Percentiles rank a stretch among this genome's conserved stretches.
Evolutionary conservation across 2,113 vertebrate species (phyloP).

Genomic region (Daboia siamensis): DNA sequence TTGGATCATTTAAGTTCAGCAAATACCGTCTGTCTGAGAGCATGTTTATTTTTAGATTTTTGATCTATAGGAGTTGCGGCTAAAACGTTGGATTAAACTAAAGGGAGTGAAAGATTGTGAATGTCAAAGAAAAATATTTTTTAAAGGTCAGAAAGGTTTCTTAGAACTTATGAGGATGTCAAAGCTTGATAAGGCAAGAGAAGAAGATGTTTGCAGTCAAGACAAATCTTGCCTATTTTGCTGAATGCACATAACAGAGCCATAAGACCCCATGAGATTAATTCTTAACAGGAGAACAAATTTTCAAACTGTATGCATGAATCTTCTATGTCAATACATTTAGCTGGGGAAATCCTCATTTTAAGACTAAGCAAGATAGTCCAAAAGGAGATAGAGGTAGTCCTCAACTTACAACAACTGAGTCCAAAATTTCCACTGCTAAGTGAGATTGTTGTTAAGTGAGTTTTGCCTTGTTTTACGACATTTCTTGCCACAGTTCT

Average conservation of each 20-base stretch:
- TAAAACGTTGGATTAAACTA: slow-evolving; percentile 21
- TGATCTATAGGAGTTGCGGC: slow-evolving; percentile 29
- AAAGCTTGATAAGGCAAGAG: not conserved
- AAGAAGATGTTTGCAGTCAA: not conserved
- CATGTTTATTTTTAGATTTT: slow-evolving; percentile 22
- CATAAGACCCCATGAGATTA: not conserved
- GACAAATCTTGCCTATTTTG: not conserved
- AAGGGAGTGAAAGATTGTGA: slow-evolving; percentile 22
- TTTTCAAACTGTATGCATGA: not conserved
- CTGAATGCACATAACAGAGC: not conserved
- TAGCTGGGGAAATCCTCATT: not conserved
- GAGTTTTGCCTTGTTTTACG: not conserved
- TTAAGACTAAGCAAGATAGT: not conserved
- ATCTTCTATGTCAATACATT: not conserved
- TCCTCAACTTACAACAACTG: not conserved
- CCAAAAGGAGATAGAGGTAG: not conserved
- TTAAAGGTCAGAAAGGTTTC: slow-evolving; percentile 40
- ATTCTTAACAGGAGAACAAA: not conserved
- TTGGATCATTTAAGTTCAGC: slow-evolving; percentile 37
- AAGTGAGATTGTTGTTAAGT: not conserved
- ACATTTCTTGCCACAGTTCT: not conserved
- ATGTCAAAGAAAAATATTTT: slow-evolving; percentile 28
- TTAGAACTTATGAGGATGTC: slow-evolving; percentile 21
- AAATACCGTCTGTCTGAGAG: slow-evolving; percentile 25
- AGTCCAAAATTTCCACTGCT: not conserved